These are phyloP conservation scores for Cryptosula pallasiana DNA, from an alignment of 2,888 invertebrate genomes.

Conservation along the genomic window DNA sequence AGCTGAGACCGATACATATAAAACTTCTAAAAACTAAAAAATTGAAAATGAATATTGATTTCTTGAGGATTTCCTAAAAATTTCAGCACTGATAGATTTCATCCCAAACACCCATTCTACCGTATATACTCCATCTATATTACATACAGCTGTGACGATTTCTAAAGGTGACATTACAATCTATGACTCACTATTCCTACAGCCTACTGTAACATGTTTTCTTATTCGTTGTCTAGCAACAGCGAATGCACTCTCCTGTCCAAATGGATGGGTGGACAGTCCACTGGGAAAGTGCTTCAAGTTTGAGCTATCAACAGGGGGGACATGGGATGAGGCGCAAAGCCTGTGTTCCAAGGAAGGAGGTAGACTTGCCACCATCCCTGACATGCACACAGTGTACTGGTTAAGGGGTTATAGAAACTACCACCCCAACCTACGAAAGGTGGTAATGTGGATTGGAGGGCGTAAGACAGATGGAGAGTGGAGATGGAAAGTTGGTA, in stretches of 20 bases:
- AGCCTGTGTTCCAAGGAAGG: neutral
- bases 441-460: neutral
- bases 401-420: neutral
- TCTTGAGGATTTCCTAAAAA: no score
- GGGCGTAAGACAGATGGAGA: neutral
- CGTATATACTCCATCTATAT: no score
- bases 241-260: neutral
- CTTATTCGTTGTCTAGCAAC: neutral
- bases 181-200: no score
- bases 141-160: no score
- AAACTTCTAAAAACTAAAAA: no score
- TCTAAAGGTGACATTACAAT: no score
- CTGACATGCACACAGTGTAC: neutral
- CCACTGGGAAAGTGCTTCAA: neutral
- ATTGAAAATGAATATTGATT: no score
- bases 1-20: no score
- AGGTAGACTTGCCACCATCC: neutral
- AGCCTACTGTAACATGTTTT: no score
- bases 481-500: neutral
- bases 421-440: neutral
- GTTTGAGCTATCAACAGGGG: no score
- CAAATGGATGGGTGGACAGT: neutral
- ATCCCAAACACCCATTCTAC: no score
- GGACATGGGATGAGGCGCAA: neutral
- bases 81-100: no score